phyloP scores from a whole-genome alignment of 2,797 vertebrate genomes.

The Simalia tracyae region DNA sequence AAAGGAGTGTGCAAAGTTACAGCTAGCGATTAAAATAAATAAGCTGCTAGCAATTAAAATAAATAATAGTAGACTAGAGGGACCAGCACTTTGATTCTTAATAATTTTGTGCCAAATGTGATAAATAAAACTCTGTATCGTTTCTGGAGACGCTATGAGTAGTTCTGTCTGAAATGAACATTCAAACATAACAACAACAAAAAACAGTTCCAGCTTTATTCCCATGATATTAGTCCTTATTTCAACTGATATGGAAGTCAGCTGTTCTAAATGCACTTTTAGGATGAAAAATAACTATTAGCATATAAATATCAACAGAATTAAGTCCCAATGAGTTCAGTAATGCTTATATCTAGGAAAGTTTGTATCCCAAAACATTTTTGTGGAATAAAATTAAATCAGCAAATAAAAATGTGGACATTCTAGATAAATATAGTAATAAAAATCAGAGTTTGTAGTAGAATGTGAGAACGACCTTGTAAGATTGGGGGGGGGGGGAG shows the following conservation, averaged over 20 bases:
- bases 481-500: no score
- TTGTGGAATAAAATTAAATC: not conserved
- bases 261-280: not conserved
- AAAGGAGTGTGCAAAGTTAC: not conserved
- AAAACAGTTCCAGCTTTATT: not conserved
- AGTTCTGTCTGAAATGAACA: not conserved
- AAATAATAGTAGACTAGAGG: not conserved
- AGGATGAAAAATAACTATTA: not conserved
- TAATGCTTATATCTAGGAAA: not conserved
- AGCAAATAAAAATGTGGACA: not conserved
- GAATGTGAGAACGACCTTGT: no score
- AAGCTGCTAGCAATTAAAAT: not conserved
- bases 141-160: not conserved
- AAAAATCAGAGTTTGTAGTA: not conserved
- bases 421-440: not conserved
- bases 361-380: not conserved
- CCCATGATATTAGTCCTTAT: not conserved
- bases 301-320: not conserved
- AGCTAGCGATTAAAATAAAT: not conserved
- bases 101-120: conserved; percentile 26
- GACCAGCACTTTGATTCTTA: not conserved
- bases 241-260: not conserved
- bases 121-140: not conserved
- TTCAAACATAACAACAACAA: conserved; percentile 28
- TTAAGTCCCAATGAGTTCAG: not conserved